Evolutionary conservation across 2,888 invertebrate species (phyloP).

Genomic region (Physocephala rufipes): DNA sequence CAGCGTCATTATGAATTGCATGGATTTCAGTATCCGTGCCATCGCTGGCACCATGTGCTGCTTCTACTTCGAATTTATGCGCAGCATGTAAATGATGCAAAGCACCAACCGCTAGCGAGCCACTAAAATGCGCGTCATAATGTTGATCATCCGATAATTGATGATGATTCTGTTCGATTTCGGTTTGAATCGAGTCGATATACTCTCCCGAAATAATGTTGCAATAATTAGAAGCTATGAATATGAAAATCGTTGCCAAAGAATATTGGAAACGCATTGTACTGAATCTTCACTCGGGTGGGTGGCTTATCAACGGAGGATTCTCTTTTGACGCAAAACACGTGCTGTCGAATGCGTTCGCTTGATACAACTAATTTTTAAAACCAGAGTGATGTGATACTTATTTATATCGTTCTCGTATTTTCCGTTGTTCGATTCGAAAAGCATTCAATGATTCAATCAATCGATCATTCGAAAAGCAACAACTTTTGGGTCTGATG

Average conservation of each 20-base stretch:
- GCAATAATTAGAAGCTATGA: not conserved
- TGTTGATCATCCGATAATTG: constrained; percentile 44
- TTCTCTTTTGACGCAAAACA: not conserved
- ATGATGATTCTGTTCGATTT: not conserved
- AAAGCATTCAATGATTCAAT: constrained; percentile 16
- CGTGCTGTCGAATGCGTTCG: constrained; percentile 10
- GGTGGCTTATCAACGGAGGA: too few species aligned
- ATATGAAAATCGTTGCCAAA: constrained; percentile 6
- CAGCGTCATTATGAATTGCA: constrained; percentile 41
- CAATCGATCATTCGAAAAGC: constrained; percentile 8
- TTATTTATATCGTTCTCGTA: constrained; percentile 33
- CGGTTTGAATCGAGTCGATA: too few species aligned
- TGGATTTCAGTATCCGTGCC: constrained; percentile 48
- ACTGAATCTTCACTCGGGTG: too few species aligned
- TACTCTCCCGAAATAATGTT: constrained; percentile 12
- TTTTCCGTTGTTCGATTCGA: too few species aligned
- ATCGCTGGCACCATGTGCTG: constrained; percentile 50
- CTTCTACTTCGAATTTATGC: constrained; percentile 28
- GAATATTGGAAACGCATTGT: constrained; percentile 16
- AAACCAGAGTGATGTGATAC: constrained; percentile 6
- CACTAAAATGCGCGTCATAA: constrained; percentile 52
- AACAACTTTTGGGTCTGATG: not conserved
- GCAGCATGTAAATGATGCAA: constrained; percentile 43
- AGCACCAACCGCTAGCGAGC: constrained; percentile 50
- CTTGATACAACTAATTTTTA: constrained; percentile 32